A percentile compares a stretch with the other conserved stretches of the same genome.
Conservation (phyloP, 2,797 vertebrate species). For the Sebastes trivittatus region DNA sequence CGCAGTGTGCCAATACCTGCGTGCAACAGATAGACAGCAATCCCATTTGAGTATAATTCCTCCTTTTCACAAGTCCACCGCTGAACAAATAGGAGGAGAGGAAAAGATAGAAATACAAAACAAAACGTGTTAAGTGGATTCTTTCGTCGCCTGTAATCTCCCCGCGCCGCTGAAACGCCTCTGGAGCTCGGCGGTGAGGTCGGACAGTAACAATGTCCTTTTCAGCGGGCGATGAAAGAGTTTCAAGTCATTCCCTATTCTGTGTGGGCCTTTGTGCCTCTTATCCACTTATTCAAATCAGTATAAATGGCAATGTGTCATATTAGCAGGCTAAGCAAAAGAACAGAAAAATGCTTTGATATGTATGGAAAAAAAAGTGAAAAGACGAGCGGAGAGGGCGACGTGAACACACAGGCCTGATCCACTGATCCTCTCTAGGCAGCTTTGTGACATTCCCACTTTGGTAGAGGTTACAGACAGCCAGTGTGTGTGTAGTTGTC, state of each 20-base stretch:
- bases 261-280: conserved; percentile 66
- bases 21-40: conserved; percentile 63
- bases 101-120: conserved; percentile 74
- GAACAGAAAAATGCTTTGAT: conserved; percentile 71
- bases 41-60: conserved; percentile 72
- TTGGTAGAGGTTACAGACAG: conserved; percentile 54
- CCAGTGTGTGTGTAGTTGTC: background rate
- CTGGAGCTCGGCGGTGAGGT: conserved; percentile 56
- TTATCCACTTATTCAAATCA: conserved; percentile 83
- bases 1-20: conserved; percentile 68
- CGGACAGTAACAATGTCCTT: conserved; percentile 79
- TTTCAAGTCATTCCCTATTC: conserved; percentile 70
- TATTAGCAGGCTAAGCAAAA: conserved; percentile 67
- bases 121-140: conserved; percentile 79
- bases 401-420: conserved; percentile 51
- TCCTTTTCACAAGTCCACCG: conserved; percentile 59
- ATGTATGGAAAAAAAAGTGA: conserved; percentile 70
- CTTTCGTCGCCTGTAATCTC: conserved; percentile 73
- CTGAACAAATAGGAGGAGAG: conserved; percentile 69
- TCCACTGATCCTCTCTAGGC: conserved; percentile 62
- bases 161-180: conserved; percentile 43
- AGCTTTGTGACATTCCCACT: conserved; percentile 55
- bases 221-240: conserved; percentile 73
- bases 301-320: conserved; percentile 74
- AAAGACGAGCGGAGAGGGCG: conserved; percentile 59